These are phyloP conservation scores for Anhinga rufa DNA, from an alignment of 2,113 vertebrate species.

Conservation along the genomic window DNA sequence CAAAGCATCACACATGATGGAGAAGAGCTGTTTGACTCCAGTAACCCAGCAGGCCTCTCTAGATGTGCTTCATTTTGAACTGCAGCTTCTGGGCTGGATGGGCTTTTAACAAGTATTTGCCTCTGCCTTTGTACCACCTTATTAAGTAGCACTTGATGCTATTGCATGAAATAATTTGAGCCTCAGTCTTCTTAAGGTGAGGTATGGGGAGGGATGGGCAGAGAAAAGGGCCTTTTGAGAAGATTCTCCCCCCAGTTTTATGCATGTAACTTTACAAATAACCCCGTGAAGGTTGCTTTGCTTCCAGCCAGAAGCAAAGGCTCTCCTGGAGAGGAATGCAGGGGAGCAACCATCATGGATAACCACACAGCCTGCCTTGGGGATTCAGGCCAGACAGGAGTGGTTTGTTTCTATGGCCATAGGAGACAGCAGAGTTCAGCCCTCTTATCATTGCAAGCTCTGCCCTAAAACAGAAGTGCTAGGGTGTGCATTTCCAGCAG, in stretches of 20 bases:
- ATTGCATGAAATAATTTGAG: background rate
- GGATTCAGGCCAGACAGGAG: background rate
- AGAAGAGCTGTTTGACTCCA: background rate
- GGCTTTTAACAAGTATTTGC: background rate
- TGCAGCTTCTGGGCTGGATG: background rate
- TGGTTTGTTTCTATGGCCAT: background rate
- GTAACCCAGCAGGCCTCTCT: background rate
- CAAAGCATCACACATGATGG: rapidly evolving
- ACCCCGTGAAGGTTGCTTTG: background rate
- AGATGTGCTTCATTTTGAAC: background rate
- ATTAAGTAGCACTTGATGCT: rapidly evolving
- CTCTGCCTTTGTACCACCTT: background rate
- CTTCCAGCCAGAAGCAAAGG: background rate
- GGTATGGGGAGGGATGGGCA: background rate
- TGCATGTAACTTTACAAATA: background rate
- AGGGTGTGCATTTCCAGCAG: background rate
- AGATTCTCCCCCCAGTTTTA: background rate
- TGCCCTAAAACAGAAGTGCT: background rate
- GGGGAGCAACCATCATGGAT: background rate
- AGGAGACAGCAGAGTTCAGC: background rate
- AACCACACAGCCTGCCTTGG: background rate
- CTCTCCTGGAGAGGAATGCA: rapidly evolving
- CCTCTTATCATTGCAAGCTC: background rate
- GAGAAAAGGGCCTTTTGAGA: background rate
- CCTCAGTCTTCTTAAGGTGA: background rate